Conservation (phyloP, 2,888 invertebrate species). For the Aproaerema taeniolella region DNA sequence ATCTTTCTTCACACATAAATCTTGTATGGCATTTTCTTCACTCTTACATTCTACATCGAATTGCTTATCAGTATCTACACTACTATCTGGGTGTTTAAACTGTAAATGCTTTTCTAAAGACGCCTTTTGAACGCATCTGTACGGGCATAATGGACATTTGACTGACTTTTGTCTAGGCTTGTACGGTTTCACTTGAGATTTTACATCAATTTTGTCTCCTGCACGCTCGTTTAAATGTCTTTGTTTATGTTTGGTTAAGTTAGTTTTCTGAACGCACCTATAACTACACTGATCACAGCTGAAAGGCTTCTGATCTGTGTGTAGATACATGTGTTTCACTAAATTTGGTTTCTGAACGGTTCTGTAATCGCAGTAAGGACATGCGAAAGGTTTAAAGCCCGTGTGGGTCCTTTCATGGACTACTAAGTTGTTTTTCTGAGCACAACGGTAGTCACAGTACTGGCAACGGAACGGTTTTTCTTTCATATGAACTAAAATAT, state of each 20-base stretch:
- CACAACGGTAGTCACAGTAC: slow-evolving; percentile 69
- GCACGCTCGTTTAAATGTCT: slow-evolving; percentile 62
- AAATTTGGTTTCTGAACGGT: slow-evolving; percentile 72
- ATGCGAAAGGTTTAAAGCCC: slow-evolving; percentile 68
- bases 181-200: slow-evolving; percentile 53
- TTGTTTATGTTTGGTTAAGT: slow-evolving; percentile 67
- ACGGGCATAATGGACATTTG: slow-evolving; percentile 58
- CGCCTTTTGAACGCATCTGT: slow-evolving; percentile 63
- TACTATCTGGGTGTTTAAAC: slow-evolving; percentile 48
- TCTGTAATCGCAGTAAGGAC: slow-evolving; percentile 66
- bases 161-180: slow-evolving; percentile 62
- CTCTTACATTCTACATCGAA: slow-evolving; percentile 17
- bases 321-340: slow-evolving; percentile 72
- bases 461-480: slow-evolving; percentile 70
- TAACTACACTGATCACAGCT: slow-evolving; percentile 69
- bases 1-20: slow-evolving; percentile 50
- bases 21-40: slow-evolving; percentile 36
- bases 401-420: slow-evolving; percentile 73
- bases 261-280: slow-evolving; percentile 69
- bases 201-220: slow-evolving; percentile 43
- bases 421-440: slow-evolving; percentile 69
- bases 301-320: slow-evolving; percentile 70
- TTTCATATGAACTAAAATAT: slow-evolving; percentile 71
- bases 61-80: background rate
- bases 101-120: slow-evolving; percentile 68